phyloP scores from a whole-genome alignment of 1,140 invertebrate genomes.

The Acromyrmex charruanus region DNA sequence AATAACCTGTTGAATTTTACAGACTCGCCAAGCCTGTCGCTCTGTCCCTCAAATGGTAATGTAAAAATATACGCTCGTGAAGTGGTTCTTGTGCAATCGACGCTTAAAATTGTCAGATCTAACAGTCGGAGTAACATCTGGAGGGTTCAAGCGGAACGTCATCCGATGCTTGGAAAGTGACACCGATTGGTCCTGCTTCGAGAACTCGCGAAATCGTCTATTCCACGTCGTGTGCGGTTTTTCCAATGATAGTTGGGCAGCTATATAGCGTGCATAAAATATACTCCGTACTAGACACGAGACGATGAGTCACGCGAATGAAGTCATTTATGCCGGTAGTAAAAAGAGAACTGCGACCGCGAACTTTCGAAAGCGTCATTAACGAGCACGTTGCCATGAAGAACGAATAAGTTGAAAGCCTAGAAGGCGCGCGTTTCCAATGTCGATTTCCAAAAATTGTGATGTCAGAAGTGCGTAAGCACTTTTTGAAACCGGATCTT shows the following conservation, averaged over 20 bases:
- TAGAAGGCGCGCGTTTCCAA: not conserved
- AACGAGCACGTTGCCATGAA: conserved; percentile 34
- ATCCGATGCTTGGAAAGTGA: conserved; percentile 7
- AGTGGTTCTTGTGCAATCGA: conserved; percentile 22
- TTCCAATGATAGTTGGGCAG: not conserved
- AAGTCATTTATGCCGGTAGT: conserved; percentile 62
- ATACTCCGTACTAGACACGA: conserved; percentile 26
- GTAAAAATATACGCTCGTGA: conserved; percentile 10
- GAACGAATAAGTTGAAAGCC: not conserved
- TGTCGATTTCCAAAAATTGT: not conserved
- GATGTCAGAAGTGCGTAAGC: not conserved
- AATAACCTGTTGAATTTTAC: conserved; percentile 48
- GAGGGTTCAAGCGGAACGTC: not conserved
- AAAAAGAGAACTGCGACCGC: conserved; percentile 55
- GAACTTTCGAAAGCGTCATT: conserved; percentile 64
- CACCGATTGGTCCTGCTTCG: conserved; percentile 26
- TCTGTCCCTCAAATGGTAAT: conserved; percentile 3
- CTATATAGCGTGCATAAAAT: not conserved
- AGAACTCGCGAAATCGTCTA: conserved; percentile 14
- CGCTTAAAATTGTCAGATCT: conserved; percentile 14
- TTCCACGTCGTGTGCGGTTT: not conserved
- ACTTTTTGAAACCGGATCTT: not conserved
- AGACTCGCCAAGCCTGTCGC: conserved; percentile 11
- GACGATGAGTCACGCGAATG: conserved; percentile 63
- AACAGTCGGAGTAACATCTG: not conserved